Conservation (phyloP, 2,113 vertebrate genomes). For the Pygoscelis antarcticus region DNA sequence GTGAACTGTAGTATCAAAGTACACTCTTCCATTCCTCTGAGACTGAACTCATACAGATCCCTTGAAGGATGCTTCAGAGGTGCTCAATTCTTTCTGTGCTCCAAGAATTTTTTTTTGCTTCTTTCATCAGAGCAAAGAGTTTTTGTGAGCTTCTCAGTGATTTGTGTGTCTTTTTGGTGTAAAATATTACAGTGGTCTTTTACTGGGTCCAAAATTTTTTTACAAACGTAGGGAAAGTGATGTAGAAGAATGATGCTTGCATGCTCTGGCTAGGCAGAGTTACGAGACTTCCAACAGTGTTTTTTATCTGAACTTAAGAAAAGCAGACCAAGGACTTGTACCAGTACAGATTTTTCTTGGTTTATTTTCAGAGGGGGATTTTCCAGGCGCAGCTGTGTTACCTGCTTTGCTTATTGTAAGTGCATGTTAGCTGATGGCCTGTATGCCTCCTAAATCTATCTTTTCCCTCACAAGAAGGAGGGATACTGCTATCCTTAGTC, state of each 20-base stretch:
- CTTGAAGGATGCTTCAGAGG: background rate
- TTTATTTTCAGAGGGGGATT: background rate
- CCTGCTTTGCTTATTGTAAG: background rate
- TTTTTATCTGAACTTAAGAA: background rate
- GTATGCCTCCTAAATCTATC: too few species aligned
- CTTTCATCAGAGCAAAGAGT: background rate
- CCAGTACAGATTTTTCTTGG: background rate
- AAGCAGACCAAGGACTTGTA: background rate
- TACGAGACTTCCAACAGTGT: background rate
- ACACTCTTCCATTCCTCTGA: background rate
- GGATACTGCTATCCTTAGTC: background rate
- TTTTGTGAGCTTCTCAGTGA: background rate
- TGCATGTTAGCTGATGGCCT: background rate
- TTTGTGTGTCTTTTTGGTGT: background rate
- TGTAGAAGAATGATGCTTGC: fast-evolving
- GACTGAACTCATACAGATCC: background rate
- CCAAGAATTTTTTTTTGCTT: background rate
- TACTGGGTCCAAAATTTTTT: background rate
- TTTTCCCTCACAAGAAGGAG: background rate
- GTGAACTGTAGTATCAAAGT: background rate
- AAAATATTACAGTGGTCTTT: background rate
- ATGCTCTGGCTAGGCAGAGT: background rate
- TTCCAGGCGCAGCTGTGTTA: background rate
- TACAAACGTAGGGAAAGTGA: fast-evolving
- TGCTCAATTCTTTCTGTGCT: background rate